These are phyloP conservation scores for Notolepis coatsorum DNA, from an alignment of 2,797 vertebrate species.

Conservation along the genomic window DNA sequence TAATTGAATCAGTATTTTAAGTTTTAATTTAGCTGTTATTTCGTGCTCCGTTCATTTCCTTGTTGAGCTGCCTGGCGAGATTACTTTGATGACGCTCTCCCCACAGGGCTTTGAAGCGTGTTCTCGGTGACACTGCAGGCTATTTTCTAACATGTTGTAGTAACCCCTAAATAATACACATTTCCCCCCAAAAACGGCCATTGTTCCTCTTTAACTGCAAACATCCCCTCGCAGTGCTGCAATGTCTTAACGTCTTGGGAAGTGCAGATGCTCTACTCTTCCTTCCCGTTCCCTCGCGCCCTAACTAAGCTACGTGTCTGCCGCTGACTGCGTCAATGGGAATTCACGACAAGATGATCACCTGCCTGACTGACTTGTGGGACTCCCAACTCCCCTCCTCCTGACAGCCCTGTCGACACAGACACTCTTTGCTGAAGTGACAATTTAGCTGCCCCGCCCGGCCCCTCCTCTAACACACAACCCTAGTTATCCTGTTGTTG, in stretches of 20 bases:
- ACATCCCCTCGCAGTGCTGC: neutral
- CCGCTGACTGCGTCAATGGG: slow-evolving; percentile 19
- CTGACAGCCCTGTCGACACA: neutral
- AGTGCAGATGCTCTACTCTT: neutral
- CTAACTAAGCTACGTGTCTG: slow-evolving; percentile 2
- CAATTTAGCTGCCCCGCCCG: slow-evolving; percentile 1
- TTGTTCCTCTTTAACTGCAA: too few species aligned
- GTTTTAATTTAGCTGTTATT: too few species aligned
- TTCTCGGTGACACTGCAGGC: too few species aligned
- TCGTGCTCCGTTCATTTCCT: too few species aligned
- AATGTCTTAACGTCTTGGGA: slow-evolving; percentile 9
- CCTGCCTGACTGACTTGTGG: slow-evolving; percentile 42
- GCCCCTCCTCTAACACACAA: neutral
- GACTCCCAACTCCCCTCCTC: slow-evolving; percentile 12
- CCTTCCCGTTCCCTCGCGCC: neutral
- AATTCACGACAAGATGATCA: slow-evolving; percentile 51
- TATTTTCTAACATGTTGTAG: too few species aligned
- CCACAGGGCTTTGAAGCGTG: too few species aligned
- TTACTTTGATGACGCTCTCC: too few species aligned
- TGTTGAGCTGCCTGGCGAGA: too few species aligned
- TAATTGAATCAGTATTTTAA: too few species aligned
- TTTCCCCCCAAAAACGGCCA: too few species aligned
- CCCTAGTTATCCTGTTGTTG: too few species aligned
- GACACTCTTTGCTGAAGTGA: slow-evolving; percentile 9
- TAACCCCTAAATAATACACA: too few species aligned